Evolutionary conservation across 2,113 vertebrate genomes (phyloP).

Genomic region (Sceloporus tristichus): DNA sequence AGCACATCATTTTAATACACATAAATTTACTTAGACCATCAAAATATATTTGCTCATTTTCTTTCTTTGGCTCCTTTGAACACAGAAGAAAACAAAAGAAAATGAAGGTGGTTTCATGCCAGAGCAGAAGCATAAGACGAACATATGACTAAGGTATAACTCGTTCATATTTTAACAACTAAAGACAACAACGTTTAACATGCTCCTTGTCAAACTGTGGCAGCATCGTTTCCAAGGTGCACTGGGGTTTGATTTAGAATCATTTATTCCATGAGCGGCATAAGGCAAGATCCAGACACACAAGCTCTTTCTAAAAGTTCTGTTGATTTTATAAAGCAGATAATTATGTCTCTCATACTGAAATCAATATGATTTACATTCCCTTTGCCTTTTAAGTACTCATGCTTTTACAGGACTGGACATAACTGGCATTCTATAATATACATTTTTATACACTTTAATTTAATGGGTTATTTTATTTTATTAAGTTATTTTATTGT

Average conservation of each 20-base stretch:
- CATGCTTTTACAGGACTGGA: neutral
- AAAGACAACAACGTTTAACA: slow-evolving; percentile 47
- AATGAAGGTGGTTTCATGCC: slow-evolving; percentile 26
- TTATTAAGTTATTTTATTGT: neutral
- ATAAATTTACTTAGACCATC: slow-evolving; percentile 56
- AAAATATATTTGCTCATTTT: slow-evolving; percentile 60
- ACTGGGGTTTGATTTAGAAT: slow-evolving; percentile 39
- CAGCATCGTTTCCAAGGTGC: slow-evolving; percentile 44
- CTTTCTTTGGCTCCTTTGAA: slow-evolving; percentile 54
- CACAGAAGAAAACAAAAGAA: slow-evolving; percentile 55
- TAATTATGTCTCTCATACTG: neutral
- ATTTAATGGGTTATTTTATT: neutral
- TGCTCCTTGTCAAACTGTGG: slow-evolving; percentile 40
- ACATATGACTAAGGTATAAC: slow-evolving; percentile 22
- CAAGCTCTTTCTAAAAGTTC: neutral
- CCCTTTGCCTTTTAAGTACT: neutral
- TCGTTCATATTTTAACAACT: slow-evolving; percentile 53
- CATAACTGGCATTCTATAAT: neutral
- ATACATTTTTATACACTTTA: neutral
- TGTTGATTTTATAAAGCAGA: neutral
- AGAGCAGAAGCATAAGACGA: slow-evolving; percentile 52
- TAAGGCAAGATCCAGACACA: neutral
- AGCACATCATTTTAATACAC: slow-evolving; percentile 56
- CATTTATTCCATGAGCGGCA: slow-evolving; percentile 4
- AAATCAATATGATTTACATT: slow-evolving; percentile 8